These are phyloP conservation scores for Xenopus petersii DNA, from an alignment of 2,797 vertebrate genomes.

Conservation along the genomic window DNA sequence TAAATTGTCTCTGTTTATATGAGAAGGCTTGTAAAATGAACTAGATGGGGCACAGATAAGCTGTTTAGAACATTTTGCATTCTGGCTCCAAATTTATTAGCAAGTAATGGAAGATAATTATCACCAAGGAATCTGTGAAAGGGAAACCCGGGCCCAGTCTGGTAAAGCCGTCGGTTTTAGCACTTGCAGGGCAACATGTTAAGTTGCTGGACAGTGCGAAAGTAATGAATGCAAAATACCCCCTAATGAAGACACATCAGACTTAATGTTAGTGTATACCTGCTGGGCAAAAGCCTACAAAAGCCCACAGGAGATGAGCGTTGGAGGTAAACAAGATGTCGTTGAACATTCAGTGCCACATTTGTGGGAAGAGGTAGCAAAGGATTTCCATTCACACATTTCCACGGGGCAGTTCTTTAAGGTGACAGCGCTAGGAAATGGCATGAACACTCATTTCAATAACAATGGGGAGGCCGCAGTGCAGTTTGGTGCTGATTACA, in stretches of 20 bases:
- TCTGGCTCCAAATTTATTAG: conserved; percentile 18
- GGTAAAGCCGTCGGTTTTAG: conserved; percentile 53
- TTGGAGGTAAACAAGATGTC: not conserved
- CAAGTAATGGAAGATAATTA: conserved; percentile 30
- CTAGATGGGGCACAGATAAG: conserved; percentile 16
- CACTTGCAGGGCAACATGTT: conserved; percentile 47
- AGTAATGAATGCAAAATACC: conserved; percentile 59
- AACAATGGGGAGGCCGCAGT: too few species aligned
- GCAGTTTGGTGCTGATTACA: too few species aligned
- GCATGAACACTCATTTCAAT: too few species aligned
- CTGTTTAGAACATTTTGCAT: not conserved
- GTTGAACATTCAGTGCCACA: not conserved
- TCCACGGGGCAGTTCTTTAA: too few species aligned
- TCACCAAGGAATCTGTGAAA: conserved; percentile 42
- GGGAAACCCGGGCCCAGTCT: conserved; percentile 52
- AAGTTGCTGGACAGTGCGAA: conserved; percentile 54
- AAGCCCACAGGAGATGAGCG: not conserved
- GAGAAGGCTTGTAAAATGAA: conserved; percentile 17
- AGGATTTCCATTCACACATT: too few species aligned
- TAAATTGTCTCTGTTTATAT: conserved; percentile 2
- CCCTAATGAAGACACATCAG: conserved; percentile 53
- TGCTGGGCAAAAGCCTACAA: conserved; percentile 49
- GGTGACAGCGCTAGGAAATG: too few species aligned
- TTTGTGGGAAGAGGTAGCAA: too few species aligned
- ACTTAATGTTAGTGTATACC: conserved; percentile 48